These are phyloP conservation scores for Pachymerium ferrugineum DNA, from an alignment of 2,888 invertebrate species.

Conservation along the genomic window DNA sequence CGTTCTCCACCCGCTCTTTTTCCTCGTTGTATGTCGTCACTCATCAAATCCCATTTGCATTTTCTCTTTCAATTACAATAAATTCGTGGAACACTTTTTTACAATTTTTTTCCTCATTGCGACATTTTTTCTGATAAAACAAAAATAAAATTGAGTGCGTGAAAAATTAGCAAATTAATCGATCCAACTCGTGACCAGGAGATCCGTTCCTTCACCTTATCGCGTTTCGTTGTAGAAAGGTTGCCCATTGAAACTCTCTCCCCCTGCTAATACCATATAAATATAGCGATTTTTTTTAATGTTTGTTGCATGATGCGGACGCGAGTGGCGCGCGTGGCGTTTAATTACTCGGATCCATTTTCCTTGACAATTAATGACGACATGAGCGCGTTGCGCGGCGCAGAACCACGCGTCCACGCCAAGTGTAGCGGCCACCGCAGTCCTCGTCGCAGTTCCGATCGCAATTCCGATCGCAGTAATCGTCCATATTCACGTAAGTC, in stretches of 20 bases:
- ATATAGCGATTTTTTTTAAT: neutral
- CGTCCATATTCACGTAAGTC: constrained; percentile 15
- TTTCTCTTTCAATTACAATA: constrained; percentile 14
- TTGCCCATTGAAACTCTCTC: neutral
- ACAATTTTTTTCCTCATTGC: neutral
- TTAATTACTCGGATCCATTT: constrained; percentile 21
- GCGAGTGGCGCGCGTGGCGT: constrained; percentile 21
- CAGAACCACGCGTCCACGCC: constrained; percentile 18
- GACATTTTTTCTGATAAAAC: neutral
- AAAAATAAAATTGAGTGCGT: neutral
- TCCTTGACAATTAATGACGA: constrained; percentile 12
- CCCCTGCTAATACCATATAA: neutral
- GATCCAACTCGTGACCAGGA: constrained; percentile 1
- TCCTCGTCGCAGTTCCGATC: neutral
- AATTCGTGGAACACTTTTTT: neutral
- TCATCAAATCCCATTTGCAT: constrained; percentile 21
- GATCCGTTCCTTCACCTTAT: neutral
- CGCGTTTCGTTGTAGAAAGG: too few relatives aligned
- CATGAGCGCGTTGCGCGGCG: constrained; percentile 18
- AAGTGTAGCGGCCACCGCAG: constrained; percentile 18
- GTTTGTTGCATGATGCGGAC: constrained; percentile 13
- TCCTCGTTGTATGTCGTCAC: constrained; percentile 7
- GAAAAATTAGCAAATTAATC: neutral
- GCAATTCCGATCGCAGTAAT: constrained; percentile 11
- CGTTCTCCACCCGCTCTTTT: neutral